phyloP scores from a whole-genome alignment of 1,140 invertebrate species.

The Leptopilina clavipes region DNA sequence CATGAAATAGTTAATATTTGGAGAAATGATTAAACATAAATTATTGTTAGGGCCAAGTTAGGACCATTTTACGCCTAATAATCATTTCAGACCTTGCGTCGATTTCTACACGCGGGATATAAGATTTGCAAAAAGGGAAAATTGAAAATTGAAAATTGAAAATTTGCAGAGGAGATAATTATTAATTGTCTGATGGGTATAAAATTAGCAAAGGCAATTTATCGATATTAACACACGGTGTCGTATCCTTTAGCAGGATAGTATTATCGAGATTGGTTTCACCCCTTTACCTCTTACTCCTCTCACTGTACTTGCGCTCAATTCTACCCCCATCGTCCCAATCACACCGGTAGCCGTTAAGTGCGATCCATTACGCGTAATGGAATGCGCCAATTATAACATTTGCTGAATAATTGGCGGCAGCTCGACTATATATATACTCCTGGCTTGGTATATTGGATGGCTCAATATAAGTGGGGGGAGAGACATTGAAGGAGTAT shows the following conservation, averaged over 20 bases:
- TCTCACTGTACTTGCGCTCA: conserved; percentile 37
- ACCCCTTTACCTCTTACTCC: conserved; percentile 36
- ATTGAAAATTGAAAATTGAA: no score
- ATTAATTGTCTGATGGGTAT: background rate
- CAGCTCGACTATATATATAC: conserved; percentile 41
- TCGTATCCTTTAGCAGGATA: conserved; percentile 22
- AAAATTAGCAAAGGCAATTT: background rate
- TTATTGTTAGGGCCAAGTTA: no score
- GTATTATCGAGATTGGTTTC: conserved; percentile 34
- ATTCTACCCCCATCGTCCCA: conserved; percentile 5
- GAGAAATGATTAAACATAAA: no score
- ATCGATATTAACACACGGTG: conserved; percentile 9
- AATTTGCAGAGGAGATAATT: no score
- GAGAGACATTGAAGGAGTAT: background rate
- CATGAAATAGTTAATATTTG: no score
- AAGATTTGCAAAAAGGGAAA: no score
- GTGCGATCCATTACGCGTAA: conserved; percentile 74
- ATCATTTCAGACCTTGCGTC: no score
- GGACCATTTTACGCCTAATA: no score
- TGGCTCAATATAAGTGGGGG: background rate
- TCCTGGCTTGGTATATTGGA: conserved; percentile 39
- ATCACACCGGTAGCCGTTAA: conserved; percentile 56
- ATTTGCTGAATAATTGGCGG: conserved; percentile 72
- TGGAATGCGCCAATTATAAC: conserved; percentile 74
- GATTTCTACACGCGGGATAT: no score